phyloP scores from a whole-genome alignment of 2,888 invertebrate species.

The Dendrolimus pini region DNA sequence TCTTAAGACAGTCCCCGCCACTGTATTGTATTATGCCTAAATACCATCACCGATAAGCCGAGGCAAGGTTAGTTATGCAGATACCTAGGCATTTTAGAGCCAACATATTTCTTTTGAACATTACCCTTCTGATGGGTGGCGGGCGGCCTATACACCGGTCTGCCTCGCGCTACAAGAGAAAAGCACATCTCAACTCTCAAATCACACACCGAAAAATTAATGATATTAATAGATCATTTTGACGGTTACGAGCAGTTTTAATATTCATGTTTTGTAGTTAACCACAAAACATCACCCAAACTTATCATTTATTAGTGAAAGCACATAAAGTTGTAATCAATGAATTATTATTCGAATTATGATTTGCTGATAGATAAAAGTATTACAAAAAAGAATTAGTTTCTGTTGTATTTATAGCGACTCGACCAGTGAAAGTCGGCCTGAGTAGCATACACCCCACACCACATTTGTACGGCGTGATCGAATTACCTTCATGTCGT shows the following conservation, averaged over 20 bases:
- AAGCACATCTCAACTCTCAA: constrained; percentile 64
- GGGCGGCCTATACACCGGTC: constrained; percentile 61
- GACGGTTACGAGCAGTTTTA: not conserved
- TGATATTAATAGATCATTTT: constrained; percentile 14
- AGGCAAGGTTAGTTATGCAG: constrained; percentile 53
- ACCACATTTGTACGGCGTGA: constrained; percentile 26
- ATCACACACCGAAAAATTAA: constrained; percentile 39
- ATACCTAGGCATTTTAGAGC: constrained; percentile 37
- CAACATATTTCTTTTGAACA: constrained; percentile 50
- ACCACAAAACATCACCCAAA: not conserved
- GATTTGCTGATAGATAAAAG: not conserved
- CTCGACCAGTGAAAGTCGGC: not conserved
- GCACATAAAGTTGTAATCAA: constrained; percentile 19
- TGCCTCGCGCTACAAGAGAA: constrained; percentile 68
- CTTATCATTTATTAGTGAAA: constrained; percentile 6
- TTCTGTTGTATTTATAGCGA: not conserved
- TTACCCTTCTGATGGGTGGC: constrained; percentile 71
- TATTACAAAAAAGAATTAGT: not conserved
- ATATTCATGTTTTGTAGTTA: not conserved
- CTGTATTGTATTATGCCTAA: constrained; percentile 51
- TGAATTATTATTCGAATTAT: not conserved
- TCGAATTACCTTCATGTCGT: constrained; percentile 60
- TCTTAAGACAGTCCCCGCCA: constrained; percentile 52
- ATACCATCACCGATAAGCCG: constrained; percentile 58
- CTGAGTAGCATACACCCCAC: constrained; percentile 23